Evolutionary conservation across 2,888 invertebrate species (phyloP).

Genomic region (Acrocyrtus sp.): DNA sequence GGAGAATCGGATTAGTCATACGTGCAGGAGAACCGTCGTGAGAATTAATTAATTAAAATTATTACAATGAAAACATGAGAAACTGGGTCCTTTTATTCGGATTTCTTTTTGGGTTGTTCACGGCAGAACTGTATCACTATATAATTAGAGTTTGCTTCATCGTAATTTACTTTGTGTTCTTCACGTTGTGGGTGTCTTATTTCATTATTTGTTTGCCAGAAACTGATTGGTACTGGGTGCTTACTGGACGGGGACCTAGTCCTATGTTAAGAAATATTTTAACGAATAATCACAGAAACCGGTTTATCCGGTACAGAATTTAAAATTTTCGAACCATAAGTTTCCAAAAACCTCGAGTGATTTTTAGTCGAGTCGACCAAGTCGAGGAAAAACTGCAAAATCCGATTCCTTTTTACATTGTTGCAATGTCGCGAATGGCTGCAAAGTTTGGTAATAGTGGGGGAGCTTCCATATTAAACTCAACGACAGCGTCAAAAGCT

Average conservation of each 20-base stretch:
- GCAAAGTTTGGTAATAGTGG: conserved; percentile 2
- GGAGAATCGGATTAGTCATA: too few relatives aligned
- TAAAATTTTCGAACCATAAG: too few relatives aligned
- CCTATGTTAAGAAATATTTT: conserved; percentile 25
- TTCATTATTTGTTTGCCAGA: conserved; percentile 54
- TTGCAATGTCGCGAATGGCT: conserved; percentile 7
- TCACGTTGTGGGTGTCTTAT: conserved; percentile 51
- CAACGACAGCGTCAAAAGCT: neutral
- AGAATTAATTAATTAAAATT: too few relatives aligned
- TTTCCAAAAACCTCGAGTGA: too few relatives aligned
- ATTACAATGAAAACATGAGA: conserved; percentile 43
- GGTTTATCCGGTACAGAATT: too few relatives aligned
- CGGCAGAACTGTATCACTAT: conserved; percentile 52
- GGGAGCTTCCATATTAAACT: neutral
- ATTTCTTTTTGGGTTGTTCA: conserved; percentile 50
- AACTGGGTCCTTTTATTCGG: conserved; percentile 52
- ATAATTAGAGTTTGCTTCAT: conserved; percentile 49
- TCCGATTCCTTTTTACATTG: too few relatives aligned
- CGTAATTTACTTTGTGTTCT: conserved; percentile 46
- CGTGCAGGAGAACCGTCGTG: neutral
- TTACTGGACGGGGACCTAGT: conserved; percentile 49
- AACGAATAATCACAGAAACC: conserved; percentile 16
- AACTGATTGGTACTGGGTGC: conserved; percentile 52
- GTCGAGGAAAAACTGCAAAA: too few relatives aligned
- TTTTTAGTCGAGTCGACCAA: too few relatives aligned